A percentile compares a stretch with the other conserved stretches of the same genome.
These are phyloP conservation scores for Dione vanillae DNA, from an alignment of 2,888 invertebrate genomes.

Conservation along the genomic window DNA sequence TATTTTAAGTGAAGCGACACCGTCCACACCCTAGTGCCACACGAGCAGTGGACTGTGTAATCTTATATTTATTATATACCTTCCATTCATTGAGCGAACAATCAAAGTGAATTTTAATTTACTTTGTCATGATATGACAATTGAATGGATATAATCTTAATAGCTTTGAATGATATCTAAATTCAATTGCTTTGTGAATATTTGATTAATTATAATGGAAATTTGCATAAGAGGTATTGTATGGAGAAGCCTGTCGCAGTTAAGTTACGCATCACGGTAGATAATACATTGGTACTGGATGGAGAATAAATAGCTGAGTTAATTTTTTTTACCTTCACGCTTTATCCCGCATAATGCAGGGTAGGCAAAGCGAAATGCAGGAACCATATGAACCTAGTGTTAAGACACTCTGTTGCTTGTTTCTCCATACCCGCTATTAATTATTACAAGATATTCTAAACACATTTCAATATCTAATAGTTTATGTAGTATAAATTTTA, in stretches of 20 bases:
- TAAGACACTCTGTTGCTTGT: too few relatives aligned
- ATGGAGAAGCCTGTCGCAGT: too few relatives aligned
- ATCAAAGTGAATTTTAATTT: conserved; percentile 20
- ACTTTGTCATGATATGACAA: conserved; percentile 21
- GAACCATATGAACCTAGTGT: too few relatives aligned
- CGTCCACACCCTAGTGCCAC: conserved; percentile 48
- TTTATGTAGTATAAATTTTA: too few relatives aligned
- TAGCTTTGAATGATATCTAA: background rate
- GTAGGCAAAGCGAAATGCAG: background rate
- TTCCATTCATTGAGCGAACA: conserved; percentile 35
- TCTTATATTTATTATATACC: conserved; percentile 41
- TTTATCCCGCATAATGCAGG: background rate
- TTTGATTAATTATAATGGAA: background rate
- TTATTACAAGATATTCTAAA: too few relatives aligned
- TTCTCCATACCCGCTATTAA: too few relatives aligned
- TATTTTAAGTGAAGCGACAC: conserved; percentile 59
- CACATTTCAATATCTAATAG: too few relatives aligned
- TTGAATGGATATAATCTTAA: background rate
- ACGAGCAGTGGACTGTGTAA: conserved; percentile 46
- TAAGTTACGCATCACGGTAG: too few relatives aligned
- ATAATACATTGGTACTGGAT: too few relatives aligned
- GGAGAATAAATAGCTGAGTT: too few relatives aligned
- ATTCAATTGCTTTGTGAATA: conserved; percentile 15
- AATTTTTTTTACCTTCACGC: too few relatives aligned
- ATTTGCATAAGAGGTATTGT: background rate